A percentile compares a stretch with the other conserved stretches of the same genome.
phyloP scores from a whole-genome alignment of 2,113 vertebrate species.

The Mobula hypostoma region DNA sequence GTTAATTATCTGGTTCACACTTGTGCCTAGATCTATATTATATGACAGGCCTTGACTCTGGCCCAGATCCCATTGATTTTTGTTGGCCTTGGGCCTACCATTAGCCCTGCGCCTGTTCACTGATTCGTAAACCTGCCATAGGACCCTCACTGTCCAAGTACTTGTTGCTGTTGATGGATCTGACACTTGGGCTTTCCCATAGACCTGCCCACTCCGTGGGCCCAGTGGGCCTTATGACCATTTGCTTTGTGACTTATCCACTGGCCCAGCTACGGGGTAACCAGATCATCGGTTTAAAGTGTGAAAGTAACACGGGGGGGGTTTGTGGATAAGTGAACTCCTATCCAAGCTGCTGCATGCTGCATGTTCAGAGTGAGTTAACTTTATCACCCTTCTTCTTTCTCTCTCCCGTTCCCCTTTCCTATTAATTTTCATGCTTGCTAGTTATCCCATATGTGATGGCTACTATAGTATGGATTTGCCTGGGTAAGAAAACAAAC shows the following conservation, averaged over 20 bases:
- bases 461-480: constrained; percentile 35
- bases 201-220: too few species aligned
- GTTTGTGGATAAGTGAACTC: not conserved
- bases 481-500: constrained; percentile 21
- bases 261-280: not conserved
- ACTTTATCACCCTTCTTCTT: constrained; percentile 5
- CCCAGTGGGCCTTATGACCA: not conserved
- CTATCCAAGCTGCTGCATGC: constrained; percentile 17
- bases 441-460: constrained; percentile 35
- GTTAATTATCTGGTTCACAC: too few species aligned
- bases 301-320: not conserved
- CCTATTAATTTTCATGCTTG: constrained; percentile 31
- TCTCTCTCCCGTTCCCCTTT: not conserved
- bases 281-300: not conserved
- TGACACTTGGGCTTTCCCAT: not conserved
- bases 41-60: not conserved
- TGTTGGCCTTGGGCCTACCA: not conserved
- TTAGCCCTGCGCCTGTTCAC: not conserved
- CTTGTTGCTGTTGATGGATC: not conserved
- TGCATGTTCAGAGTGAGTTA: constrained; percentile 32
- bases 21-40: not conserved
- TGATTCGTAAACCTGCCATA: not conserved
- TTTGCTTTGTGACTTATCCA: not conserved
- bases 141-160: too few species aligned
- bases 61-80: too few species aligned